phyloP scores from a whole-genome alignment of 2,888 invertebrate genomes.

The Myopa testacea region DNA sequence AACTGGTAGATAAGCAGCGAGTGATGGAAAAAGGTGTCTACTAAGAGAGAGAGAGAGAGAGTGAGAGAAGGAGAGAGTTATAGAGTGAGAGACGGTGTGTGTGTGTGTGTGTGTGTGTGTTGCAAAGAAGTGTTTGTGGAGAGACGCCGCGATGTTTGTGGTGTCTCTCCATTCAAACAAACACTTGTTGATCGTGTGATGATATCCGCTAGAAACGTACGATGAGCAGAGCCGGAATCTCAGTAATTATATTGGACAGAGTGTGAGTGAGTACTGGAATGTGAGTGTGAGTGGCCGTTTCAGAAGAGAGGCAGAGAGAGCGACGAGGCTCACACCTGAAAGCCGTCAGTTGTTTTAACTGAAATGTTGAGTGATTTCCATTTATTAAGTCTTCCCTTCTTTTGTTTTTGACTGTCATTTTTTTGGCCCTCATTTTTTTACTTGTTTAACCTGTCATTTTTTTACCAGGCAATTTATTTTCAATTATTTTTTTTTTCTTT shows the following conservation, averaged over 20 bases:
- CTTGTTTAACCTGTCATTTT: background rate
- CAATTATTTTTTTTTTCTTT: no score
- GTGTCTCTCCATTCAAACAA: background rate
- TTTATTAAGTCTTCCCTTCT: background rate
- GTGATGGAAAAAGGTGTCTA: background rate
- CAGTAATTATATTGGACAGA: no score
- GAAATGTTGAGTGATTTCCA: constrained; percentile 19
- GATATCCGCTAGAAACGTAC: no score
- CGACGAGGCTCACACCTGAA: background rate
- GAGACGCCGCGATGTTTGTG: background rate
- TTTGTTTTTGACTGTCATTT: background rate
- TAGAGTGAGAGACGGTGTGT: background rate
- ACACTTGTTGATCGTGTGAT: constrained; percentile 29
- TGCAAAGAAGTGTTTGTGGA: background rate
- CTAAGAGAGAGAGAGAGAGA: background rate
- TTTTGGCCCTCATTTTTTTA: background rate
- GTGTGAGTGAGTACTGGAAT: background rate
- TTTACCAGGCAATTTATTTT: no score
- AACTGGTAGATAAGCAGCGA: background rate
- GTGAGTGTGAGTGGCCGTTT: background rate
- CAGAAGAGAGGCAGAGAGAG: background rate
- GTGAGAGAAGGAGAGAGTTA: constrained; percentile 13
- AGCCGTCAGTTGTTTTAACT: background rate
- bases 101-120: background rate
- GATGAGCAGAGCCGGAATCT: no score